These are phyloP conservation scores for Heliconius melpomene DNA, from an alignment of 1,140 invertebrate genomes.

Conservation along the genomic window DNA sequence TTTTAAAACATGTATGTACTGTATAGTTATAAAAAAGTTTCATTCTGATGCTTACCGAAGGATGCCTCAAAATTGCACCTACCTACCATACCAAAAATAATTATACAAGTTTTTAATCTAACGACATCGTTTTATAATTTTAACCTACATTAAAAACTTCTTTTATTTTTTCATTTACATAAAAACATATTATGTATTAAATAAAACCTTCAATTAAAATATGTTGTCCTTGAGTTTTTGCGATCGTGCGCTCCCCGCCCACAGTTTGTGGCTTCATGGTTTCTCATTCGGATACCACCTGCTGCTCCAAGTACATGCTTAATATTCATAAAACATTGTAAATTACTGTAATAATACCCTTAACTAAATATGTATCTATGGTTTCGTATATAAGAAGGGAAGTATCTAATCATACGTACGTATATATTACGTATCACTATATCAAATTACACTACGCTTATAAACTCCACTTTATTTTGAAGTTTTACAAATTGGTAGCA, in stretches of 20 bases:
- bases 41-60: too few species aligned
- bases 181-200: slow-evolving; percentile 4
- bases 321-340: slow-evolving; percentile 21
- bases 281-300: slow-evolving; percentile 19
- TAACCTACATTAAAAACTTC: not conserved
- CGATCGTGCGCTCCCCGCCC: slow-evolving; percentile 14
- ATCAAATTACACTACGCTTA: not conserved
- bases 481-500: not conserved
- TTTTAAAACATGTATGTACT: too few species aligned
- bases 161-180: not conserved
- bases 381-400: not conserved
- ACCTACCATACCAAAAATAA: too few species aligned
- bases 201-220: slow-evolving; percentile 12
- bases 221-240: slow-evolving; percentile 14
- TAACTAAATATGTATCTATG: slow-evolving; percentile 18
- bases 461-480: not conserved
- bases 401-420: not conserved
- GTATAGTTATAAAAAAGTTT: too few species aligned
- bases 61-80: too few species aligned
- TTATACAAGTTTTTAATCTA: too few species aligned
- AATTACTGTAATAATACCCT: slow-evolving; percentile 15
- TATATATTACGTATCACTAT: not conserved
- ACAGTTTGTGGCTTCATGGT: slow-evolving; percentile 19
- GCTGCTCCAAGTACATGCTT: slow-evolving; percentile 14
- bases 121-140: not conserved